phyloP scores from a whole-genome alignment of 2,113 vertebrate genomes.

The Scophthalmus maximus region DNA sequence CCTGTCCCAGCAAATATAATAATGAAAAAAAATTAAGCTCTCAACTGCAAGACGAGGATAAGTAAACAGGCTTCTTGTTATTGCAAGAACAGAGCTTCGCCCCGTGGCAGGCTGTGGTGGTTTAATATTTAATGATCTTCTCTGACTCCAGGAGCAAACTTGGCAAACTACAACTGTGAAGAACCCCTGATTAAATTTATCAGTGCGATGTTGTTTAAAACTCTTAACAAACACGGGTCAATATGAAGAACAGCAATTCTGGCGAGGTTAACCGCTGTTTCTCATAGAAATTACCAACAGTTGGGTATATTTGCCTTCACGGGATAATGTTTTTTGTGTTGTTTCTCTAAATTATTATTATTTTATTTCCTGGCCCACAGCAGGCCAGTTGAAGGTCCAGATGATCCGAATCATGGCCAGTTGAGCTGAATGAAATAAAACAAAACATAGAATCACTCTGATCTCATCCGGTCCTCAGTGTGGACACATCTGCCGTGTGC shows the following conservation, averaged over 20 bases:
- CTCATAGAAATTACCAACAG: slow-evolving; percentile 13
- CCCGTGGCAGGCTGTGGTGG: slow-evolving; percentile 42
- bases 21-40: slow-evolving; percentile 44
- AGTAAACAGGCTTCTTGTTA: slow-evolving; percentile 65
- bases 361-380: slow-evolving; percentile 4
- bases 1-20: slow-evolving; percentile 48
- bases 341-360: neutral
- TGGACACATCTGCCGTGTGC: slow-evolving; percentile 49
- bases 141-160: slow-evolving; percentile 54
- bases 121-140: slow-evolving; percentile 71
- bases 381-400: slow-evolving; percentile 16
- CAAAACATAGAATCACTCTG: slow-evolving; percentile 34
- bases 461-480: slow-evolving; percentile 62
- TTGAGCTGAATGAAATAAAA: slow-evolving; percentile 27
- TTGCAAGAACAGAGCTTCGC: slow-evolving; percentile 46
- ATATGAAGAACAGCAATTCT: slow-evolving; percentile 3
- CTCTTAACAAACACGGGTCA: neutral
- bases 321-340: neutral
- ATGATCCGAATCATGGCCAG: slow-evolving; percentile 49
- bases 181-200: slow-evolving; percentile 26
- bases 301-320: slow-evolving; percentile 18
- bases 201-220: slow-evolving; percentile 18
- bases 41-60: slow-evolving; percentile 40
- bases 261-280: slow-evolving; percentile 27
- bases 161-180: slow-evolving; percentile 32